Conservation (phyloP, 2,888 invertebrate species). For the Spodoptera exigua region DNA sequence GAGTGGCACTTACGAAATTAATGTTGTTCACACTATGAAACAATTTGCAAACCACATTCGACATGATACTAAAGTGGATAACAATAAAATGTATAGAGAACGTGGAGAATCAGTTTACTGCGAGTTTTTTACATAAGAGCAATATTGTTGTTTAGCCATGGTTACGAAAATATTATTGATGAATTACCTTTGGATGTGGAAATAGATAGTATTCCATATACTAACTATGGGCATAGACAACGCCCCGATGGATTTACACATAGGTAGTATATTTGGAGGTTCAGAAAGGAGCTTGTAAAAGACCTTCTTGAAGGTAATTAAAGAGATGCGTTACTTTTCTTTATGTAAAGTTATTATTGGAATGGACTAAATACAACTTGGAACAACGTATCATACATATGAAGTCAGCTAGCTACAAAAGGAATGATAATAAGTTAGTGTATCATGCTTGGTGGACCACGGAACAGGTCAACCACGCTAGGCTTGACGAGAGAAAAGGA, state of each 20-base stretch:
- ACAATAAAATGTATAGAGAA: slow-evolving; percentile 38
- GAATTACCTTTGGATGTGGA: slow-evolving; percentile 8
- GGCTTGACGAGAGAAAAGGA: slow-evolving; percentile 61
- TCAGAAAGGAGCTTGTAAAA: too few species aligned
- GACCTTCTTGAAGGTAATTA: too few species aligned
- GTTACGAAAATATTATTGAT: slow-evolving; percentile 1
- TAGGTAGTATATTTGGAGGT: too few species aligned
- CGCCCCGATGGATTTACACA: too few species aligned
- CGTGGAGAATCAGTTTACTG: slow-evolving; percentile 34
- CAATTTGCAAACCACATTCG: slow-evolving; percentile 44
- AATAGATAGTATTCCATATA: not conserved
- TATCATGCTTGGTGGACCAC: slow-evolving; percentile 54
- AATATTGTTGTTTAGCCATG: slow-evolving; percentile 10
- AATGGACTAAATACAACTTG: not conserved
- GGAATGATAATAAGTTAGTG: slow-evolving; percentile 51
- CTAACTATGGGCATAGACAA: too few species aligned
- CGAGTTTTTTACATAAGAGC: slow-evolving; percentile 24
- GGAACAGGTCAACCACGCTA: slow-evolving; percentile 53
- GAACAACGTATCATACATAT: slow-evolving; percentile 1
- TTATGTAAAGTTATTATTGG: too few species aligned
- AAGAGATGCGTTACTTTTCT: too few species aligned
- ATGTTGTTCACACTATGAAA: slow-evolving; percentile 44
- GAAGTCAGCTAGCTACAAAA: slow-evolving; percentile 32
- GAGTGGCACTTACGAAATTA: slow-evolving; percentile 49
- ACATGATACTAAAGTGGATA: slow-evolving; percentile 37